Evolutionary conservation across 2,797 vertebrate species (phyloP).

Genomic region (Sebastes steindachneri): DNA sequence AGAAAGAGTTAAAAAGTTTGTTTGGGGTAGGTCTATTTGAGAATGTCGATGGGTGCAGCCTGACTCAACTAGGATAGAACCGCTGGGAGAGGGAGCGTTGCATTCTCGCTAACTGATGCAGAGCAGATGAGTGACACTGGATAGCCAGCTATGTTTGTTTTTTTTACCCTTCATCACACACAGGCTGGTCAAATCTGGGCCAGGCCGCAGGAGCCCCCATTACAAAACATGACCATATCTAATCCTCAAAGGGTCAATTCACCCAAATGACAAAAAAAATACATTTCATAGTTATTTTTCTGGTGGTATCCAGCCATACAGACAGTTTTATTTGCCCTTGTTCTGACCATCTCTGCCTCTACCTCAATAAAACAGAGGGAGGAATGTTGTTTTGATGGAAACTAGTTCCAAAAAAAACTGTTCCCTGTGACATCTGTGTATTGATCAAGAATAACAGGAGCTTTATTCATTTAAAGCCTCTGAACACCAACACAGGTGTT

Average conservation of each 20-base stretch:
- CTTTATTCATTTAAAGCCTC: no score
- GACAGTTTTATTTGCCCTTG: neutral
- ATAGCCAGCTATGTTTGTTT: slow-evolving; percentile 37
- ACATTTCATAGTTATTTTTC: neutral
- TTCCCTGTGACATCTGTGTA: neutral
- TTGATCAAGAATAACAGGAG: neutral
- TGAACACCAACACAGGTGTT: no score
- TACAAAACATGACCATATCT: slow-evolving; percentile 5
- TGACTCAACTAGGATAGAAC: slow-evolving; percentile 41
- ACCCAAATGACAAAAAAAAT: neutral
- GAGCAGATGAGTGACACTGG: slow-evolving; percentile 40
- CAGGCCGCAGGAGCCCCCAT: slow-evolving; percentile 39
- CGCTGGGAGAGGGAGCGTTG: slow-evolving; percentile 16
- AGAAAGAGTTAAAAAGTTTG: neutral
- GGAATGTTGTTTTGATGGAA: neutral
- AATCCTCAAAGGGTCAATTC: slow-evolving; percentile 40
- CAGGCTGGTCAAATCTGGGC: slow-evolving; percentile 55
- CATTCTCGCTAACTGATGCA: neutral
- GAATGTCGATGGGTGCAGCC: neutral
- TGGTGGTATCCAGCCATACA: neutral
- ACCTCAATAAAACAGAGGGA: neutral
- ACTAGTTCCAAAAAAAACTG: neutral
- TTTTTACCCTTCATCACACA: slow-evolving; percentile 16
- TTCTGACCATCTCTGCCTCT: neutral
- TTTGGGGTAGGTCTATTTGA: neutral